Evolutionary conservation across 2,888 invertebrate genomes (phyloP), one percentile per base, ranked within the genome.

Genomic region (Therioaphis trifolii): DNA sequence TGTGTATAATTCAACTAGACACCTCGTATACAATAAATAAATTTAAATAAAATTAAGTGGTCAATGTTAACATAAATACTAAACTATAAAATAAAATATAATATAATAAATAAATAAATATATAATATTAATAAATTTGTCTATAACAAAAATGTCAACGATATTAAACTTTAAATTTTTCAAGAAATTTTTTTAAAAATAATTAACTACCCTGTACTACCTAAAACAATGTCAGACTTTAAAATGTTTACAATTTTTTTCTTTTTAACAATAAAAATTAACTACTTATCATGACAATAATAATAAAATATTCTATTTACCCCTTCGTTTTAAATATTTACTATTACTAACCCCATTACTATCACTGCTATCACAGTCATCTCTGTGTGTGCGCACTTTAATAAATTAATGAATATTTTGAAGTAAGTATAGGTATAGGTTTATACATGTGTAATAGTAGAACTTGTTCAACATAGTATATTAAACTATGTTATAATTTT

Each of bases 121-220:
- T 63, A 76, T 27, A 46, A 76, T 63, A 63, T 63, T 15, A 76
- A 63, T 76, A 76, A 24, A 76, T 76, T 76, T 46, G n/a, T 76
- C 49, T 66, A 78, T 52, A 78, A 78, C 35, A 78, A 55, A 24
- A 58, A 75, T 35, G 21, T 78, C 49, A 78, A 78, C 78, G 24
- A 68, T 52, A 68, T 76, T 63, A 49, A 29, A 77, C 49, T 77
- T 49, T 49, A 68, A 68, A 68, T 40, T 14, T 49, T 21, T 77
- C 21, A 76, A 40, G 46, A 61, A 43, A 35, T 61, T 46, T 77
- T 52, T 21, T 21, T 58, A 24, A 5, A 52, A 24, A 68, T 14
- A 78, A 68, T 68, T 21, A 78, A 78, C 78, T 78, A 68, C 78
- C 78, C 68, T 68, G 68, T 68, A 52, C 78, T 78, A 78, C 40